Percentiles rank a stretch among this genome's conserved stretches.
These are phyloP conservation scores for Drosophila burlai DNA, from an alignment of 1,140 invertebrate species.

Conservation along the genomic window DNA sequence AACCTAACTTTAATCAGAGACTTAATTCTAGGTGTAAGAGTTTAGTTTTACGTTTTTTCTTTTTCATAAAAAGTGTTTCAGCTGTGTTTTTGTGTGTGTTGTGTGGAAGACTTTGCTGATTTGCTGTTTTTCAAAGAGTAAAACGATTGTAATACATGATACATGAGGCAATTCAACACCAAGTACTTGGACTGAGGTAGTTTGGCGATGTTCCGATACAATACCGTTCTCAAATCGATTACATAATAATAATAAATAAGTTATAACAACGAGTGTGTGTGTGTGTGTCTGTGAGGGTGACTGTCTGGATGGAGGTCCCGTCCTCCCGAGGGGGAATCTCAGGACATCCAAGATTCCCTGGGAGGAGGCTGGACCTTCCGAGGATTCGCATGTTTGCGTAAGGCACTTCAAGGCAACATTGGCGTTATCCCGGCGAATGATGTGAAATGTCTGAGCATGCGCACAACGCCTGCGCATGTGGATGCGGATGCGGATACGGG, in stretches of 20 bases:
- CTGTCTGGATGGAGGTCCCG: conserved; percentile 18
- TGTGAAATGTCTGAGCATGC: conserved; percentile 73
- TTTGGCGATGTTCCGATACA: conserved; percentile 68
- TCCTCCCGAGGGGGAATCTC: conserved; percentile 41
- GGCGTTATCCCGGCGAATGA: conserved; percentile 67
- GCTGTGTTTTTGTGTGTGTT: conserved; percentile 16
- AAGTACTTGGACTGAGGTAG: conserved; percentile 82
- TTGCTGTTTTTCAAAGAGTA: conserved; percentile 49
- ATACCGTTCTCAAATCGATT: conserved; percentile 72
- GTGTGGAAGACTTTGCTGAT: conserved; percentile 59
- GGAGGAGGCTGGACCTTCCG: conserved; percentile 19
- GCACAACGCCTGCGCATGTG: conserved; percentile 65
- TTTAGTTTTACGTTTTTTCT: conserved; percentile 43
- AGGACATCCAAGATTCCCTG: conserved; percentile 12
- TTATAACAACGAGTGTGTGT: conserved; percentile 68
- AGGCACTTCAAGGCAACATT: conserved; percentile 72
- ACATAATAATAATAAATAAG: conserved; percentile 80
- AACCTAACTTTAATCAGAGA: conserved; percentile 68
- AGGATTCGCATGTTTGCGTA: conserved; percentile 62
- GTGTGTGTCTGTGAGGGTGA: conserved; percentile 26
- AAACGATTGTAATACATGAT: conserved; percentile 48
- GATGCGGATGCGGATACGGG: conserved; percentile 21
- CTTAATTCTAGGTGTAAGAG: conserved; percentile 49
- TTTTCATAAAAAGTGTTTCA: conserved; percentile 61
- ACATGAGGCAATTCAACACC: conserved; percentile 82